Percentiles rank a stretch among this genome's conserved stretches.
phyloP scores from a whole-genome alignment of 2,888 invertebrate species.

The Zeuzera pyrina region DNA sequence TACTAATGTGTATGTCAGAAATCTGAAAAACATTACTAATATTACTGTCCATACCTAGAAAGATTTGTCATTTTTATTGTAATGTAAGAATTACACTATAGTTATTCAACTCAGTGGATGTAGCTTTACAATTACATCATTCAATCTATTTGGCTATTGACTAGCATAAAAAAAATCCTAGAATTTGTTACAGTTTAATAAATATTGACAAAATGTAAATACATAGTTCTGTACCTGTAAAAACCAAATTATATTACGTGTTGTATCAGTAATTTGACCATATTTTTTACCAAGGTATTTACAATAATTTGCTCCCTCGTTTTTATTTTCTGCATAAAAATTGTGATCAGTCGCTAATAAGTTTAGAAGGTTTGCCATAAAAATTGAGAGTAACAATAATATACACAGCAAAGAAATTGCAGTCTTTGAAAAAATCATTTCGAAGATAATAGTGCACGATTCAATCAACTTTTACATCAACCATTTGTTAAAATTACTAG shows the following conservation, averaged over 20 bases:
- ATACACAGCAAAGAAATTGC: constrained; percentile 74
- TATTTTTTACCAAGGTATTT: constrained; percentile 46
- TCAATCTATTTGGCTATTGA: too few species aligned
- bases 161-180: too few species aligned
- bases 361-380: constrained; percentile 79
- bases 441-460: constrained; percentile 6
- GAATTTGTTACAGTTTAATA: too few species aligned
- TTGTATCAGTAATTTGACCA: constrained; percentile 65
- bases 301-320: constrained; percentile 41
- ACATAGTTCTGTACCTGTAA: constrained; percentile 82
- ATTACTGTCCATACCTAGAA: too few species aligned
- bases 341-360: constrained; percentile 75
- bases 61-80: too few species aligned
- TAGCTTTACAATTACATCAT: too few species aligned
- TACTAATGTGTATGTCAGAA: constrained; percentile 91
- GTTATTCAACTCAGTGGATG: too few species aligned
- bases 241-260: constrained; percentile 81
- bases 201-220: too few species aligned
- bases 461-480: too few species aligned
- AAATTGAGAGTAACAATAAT: constrained; percentile 77
- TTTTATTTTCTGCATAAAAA: constrained; percentile 43
- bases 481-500: too few species aligned
- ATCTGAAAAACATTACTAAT: constrained; percentile 72
- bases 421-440: constrained; percentile 78
- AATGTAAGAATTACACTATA: too few species aligned